Evolutionary conservation across 2,888 invertebrate species (phyloP), one percentile per base, ranked within the genome.

Genomic region (Masnerella sp.): DNA sequence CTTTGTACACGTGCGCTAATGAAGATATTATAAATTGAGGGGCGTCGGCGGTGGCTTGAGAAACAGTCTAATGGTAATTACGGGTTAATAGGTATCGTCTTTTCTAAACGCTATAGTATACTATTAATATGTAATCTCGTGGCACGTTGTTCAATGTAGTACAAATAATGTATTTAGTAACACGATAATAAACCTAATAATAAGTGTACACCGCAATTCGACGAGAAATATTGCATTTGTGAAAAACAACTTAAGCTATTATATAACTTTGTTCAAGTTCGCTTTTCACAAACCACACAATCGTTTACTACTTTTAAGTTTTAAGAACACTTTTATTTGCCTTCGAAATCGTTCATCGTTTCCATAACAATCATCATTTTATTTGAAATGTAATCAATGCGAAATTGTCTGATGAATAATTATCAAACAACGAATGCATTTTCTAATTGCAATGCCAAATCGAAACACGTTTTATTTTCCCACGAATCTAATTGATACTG

Each of bases 1-100:
- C 32, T 38, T 45, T 25, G 47, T 22, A 43, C 64, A 71, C 64
- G 52, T 58, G 64, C 54, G 54, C 58, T 71, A 72, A 72, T 72
- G 65, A 72, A 72, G 65, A 54, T 72, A 65, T 67, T 72, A 65
- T 72, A 67, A 72, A 72, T 72, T 72, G 65, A 59, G 54, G 61
- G 69, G 72, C 54, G 65, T 59, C 22, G 32, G 47, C 36, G 47
- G 65, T 42, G 65, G 65, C 28, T 45, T 61, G 72, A 72, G 72
- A 61, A 72, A 72, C 65, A 65, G 65, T 51, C 71, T 65, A 67
- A 72, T 72, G 59, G 59, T 72, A 72, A 72, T 72, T 72, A 65
- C 65, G 40, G 65, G 65, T 72, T 72, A 72, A 72, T 72, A 65
- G 72, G 72, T 67, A 72, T 67, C 71, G 65, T 65, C 71, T 72